Evolutionary conservation across 2,113 vertebrate species (phyloP).

Genomic region (Ameiurus melas): DNA sequence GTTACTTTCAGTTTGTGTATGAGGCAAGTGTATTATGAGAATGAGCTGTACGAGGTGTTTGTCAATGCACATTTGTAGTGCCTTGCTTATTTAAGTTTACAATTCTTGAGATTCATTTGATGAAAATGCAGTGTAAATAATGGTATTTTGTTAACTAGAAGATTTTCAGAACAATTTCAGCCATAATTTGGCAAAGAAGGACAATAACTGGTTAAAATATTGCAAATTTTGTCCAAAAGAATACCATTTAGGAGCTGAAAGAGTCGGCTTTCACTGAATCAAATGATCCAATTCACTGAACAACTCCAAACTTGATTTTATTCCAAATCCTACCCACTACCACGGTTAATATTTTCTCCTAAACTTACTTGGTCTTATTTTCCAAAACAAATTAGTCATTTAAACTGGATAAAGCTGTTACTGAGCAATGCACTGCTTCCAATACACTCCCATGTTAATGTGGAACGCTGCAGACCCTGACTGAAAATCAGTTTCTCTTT

Average conservation of each 20-base stretch:
- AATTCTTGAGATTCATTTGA: not conserved
- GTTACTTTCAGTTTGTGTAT: not conserved
- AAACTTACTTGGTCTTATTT: not conserved
- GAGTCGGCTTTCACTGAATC: not conserved
- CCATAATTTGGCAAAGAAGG: not conserved
- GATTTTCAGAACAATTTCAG: not conserved
- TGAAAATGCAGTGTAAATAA: not conserved
- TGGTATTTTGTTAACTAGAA: not conserved
- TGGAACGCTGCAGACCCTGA: not conserved
- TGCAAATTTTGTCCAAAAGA: not conserved
- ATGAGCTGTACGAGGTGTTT: not conserved
- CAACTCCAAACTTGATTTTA: not conserved
- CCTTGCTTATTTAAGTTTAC: not conserved
- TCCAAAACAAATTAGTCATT: not conserved
- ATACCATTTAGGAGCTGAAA: not conserved
- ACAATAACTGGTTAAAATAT: not conserved
- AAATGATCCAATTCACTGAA: not conserved
- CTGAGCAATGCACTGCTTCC: not conserved
- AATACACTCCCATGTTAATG: not conserved
- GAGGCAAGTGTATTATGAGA: not conserved
- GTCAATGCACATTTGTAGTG: not conserved
- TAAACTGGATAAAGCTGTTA: not conserved
- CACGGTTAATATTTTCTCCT: not conserved
- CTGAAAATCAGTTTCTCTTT: not conserved
- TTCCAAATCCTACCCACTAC: not conserved